phyloP scores from a whole-genome alignment of 2,113 vertebrate species.

The Vidua macroura region DNA sequence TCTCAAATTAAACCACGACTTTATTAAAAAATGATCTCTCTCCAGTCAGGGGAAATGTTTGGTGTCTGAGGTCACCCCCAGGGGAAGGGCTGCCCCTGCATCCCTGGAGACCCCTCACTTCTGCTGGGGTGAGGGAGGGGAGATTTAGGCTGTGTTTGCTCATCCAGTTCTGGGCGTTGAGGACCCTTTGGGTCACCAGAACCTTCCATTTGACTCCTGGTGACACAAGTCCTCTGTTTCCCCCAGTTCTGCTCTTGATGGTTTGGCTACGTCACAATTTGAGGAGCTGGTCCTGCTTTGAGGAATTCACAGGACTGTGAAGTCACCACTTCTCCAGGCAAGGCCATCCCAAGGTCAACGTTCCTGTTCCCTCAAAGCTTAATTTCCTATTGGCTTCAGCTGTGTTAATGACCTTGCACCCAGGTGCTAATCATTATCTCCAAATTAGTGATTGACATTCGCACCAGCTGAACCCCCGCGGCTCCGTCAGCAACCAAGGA shows the following conservation, averaged over 20 bases:
- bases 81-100: not conserved
- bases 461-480: not conserved
- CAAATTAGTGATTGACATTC: not conserved
- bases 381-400: not conserved
- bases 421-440: not conserved
- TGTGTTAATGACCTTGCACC: not conserved
- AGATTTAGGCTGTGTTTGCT: not conserved
- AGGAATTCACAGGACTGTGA: not conserved
- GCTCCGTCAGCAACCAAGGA: not conserved
- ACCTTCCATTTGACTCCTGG: not conserved
- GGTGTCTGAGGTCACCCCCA: not conserved
- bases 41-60: not conserved
- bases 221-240: accelerated
- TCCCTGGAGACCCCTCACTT: not conserved
- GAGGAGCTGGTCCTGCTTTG: not conserved
- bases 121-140: not conserved
- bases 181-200: not conserved
- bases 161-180: not conserved
- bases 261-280: not conserved
- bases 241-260: not conserved
- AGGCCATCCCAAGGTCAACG: not conserved
- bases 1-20: not conserved
- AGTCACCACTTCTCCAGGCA: not conserved
- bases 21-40: not conserved
- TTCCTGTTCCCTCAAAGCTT: not conserved